These are phyloP conservation scores for Xestia rhomboidea DNA, from an alignment of 2,888 invertebrate genomes.

Conservation along the genomic window DNA sequence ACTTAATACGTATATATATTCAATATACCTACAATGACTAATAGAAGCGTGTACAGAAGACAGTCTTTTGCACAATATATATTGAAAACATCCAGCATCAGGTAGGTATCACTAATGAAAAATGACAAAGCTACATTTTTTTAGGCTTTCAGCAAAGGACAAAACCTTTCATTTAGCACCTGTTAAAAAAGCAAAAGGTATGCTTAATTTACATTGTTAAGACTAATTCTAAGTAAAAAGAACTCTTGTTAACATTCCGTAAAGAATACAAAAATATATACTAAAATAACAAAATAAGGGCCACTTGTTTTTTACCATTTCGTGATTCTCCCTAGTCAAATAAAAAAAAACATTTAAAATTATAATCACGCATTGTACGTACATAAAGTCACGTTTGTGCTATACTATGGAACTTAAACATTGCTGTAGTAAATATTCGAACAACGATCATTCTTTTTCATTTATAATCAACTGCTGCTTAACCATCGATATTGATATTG, in stretches of 20 bases:
- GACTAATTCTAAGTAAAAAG: constrained; percentile 25
- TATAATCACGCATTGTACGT: constrained; percentile 6
- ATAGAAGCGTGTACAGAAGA: constrained; percentile 37
- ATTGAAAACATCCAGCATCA: constrained; percentile 30
- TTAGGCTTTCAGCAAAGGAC: constrained; percentile 35
- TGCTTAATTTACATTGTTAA: constrained; percentile 41
- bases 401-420: background rate
- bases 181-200: constrained; percentile 45
- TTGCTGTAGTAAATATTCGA: constrained; percentile 9
- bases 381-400: constrained; percentile 20
- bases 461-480: constrained; percentile 1
- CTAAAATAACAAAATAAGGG: background rate
- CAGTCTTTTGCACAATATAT: constrained; percentile 24
- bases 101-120: constrained; percentile 16
- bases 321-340: constrained; percentile 11
- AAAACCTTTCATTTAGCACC: constrained; percentile 50
- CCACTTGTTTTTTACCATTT: background rate
- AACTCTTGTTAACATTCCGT: constrained; percentile 3
- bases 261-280: constrained; percentile 2
- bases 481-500: background rate
- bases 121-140: constrained; percentile 30
- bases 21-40: constrained; percentile 19
- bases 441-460: background rate
- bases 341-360: constrained; percentile 23
- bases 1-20: background rate